A percentile compares a stretch with the other conserved stretches of the same genome.
Evolutionary conservation across 2,113 vertebrate genomes (phyloP).

Genomic region (Odontophorus gujanensis): DNA sequence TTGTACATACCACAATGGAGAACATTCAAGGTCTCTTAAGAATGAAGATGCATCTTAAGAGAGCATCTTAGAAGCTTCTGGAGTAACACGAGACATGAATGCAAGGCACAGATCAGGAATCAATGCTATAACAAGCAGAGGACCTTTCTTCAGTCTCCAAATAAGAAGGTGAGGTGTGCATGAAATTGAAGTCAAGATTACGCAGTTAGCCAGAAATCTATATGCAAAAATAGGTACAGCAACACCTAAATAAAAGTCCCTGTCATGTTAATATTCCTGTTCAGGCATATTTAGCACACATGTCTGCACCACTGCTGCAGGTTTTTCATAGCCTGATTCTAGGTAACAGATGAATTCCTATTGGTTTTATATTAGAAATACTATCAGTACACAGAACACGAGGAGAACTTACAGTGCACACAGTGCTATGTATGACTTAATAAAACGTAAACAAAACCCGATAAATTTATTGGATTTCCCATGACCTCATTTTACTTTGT

Average conservation of each 20-base stretch:
- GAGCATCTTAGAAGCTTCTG: not conserved
- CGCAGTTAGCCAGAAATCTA: not conserved
- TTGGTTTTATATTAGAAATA: not conserved
- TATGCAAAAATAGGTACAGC: not conserved
- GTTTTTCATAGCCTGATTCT: not conserved
- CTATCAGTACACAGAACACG: not conserved
- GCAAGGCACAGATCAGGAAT: not conserved
- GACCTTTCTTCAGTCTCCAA: not conserved
- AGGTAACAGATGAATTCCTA: not conserved
- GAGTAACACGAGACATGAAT: not conserved
- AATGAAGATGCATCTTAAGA: not conserved
- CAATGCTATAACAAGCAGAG: not conserved
- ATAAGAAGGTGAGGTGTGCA: fast-evolving
- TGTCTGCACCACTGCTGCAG: not conserved
- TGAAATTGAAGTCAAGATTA: not conserved
- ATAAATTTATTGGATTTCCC: not conserved
- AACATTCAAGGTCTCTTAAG: not conserved
- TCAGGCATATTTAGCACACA: not conserved
- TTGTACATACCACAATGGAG: not conserved
- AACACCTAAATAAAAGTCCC: not conserved
- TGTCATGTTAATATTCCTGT: not conserved
- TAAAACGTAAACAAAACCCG: not conserved
- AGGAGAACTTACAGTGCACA: not conserved
- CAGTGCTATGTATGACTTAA: not conserved
- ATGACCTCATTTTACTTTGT: not conserved